These are phyloP conservation scores for Fulmarus glacialis DNA, from an alignment of 2,113 vertebrate genomes.

Conservation along the genomic window DNA sequence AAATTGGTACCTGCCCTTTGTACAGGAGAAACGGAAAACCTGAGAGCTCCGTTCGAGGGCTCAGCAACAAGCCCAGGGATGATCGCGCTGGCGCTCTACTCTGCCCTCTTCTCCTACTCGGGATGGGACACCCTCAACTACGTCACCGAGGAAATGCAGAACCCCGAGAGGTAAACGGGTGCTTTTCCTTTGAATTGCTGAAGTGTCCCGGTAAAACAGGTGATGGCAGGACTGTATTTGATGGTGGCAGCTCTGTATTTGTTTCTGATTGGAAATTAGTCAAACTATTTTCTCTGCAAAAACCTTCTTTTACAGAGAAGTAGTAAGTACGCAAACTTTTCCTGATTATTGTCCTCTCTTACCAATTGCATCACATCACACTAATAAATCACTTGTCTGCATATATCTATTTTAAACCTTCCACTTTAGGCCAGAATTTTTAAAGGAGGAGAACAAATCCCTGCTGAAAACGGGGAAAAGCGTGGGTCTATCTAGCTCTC, in stretches of 20 bases:
- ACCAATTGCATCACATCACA: not conserved
- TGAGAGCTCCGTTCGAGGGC: constrained; percentile 79
- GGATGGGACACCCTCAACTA: constrained; percentile 91
- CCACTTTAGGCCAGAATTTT: not conserved
- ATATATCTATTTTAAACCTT: not conserved
- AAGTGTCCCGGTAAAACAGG: not conserved
- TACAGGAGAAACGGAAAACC: constrained; percentile 76
- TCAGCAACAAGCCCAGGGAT: constrained; percentile 78
- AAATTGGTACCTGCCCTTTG: not conserved
- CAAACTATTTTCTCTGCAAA: not conserved
- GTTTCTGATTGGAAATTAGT: not conserved
- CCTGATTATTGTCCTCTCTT: not conserved
- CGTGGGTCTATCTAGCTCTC: not conserved
- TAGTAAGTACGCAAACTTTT: not conserved
- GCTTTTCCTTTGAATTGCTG: not conserved
- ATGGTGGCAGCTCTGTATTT: not conserved
- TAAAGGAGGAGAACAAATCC: not conserved
- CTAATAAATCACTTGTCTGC: not conserved
- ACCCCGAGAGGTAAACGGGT: constrained; percentile 78
- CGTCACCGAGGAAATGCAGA: constrained; percentile 88
- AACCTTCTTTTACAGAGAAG: not conserved
- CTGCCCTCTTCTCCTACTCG: constrained; percentile 89
- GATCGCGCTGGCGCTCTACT: constrained; percentile 85
- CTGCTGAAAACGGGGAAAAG: not conserved
- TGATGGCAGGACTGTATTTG: not conserved